Percentiles rank a stretch among this genome's conserved stretches.
Evolutionary conservation across 2,888 invertebrate genomes (phyloP).

Genomic region (Podabrus alpinus): DNA sequence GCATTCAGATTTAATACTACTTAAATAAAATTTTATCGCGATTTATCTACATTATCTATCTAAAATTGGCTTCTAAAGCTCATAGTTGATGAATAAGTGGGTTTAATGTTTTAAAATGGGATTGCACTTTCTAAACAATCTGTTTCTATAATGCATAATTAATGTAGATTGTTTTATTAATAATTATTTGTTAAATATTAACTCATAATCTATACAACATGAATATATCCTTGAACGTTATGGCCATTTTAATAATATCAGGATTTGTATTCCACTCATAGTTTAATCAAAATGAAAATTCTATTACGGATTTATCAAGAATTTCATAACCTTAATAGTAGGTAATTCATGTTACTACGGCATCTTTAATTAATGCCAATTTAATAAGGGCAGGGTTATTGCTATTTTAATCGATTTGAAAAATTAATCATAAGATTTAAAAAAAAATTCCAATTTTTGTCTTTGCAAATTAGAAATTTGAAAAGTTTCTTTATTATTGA

Average conservation of each 20-base stretch:
- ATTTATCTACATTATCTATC: background rate
- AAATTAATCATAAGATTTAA: background rate
- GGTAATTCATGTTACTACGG: background rate
- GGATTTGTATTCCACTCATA: background rate
- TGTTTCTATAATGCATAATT: background rate
- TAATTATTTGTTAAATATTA: background rate
- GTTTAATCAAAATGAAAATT: background rate
- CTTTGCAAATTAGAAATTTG: background rate
- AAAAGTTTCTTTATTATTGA: background rate
- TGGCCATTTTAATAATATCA: background rate
- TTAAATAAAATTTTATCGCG: background rate
- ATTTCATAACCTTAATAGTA: background rate
- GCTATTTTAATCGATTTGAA: background rate
- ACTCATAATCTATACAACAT: background rate
- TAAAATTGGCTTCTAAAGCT: background rate
- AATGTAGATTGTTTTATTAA: background rate
- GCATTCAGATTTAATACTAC: no score
- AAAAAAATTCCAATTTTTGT: background rate
- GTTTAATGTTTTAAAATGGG: background rate
- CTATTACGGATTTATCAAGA: background rate
- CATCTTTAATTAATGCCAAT: background rate
- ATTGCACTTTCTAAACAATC: background rate
- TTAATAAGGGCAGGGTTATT: background rate
- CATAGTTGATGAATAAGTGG: background rate
- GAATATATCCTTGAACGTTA: background rate